Conservation (phyloP, 2,113 vertebrate species). For the Desmodus rotundus region DNA sequence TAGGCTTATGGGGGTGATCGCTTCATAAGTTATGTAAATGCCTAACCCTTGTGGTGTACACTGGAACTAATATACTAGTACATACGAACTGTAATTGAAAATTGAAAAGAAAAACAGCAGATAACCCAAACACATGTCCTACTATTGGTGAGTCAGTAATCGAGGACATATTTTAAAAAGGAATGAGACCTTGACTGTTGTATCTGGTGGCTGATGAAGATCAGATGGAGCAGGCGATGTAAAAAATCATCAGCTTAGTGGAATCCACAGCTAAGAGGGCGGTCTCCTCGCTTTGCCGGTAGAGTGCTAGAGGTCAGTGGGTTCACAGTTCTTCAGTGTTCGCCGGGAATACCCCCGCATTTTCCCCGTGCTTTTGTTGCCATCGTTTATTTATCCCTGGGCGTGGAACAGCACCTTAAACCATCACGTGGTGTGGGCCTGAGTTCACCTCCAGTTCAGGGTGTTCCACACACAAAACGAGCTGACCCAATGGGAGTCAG, state of each 20-base stretch:
- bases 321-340: neutral
- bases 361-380: neutral
- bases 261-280: neutral
- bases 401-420: neutral
- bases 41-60: neutral
- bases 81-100: neutral
- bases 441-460: conserved; percentile 47
- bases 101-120: neutral
- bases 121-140: neutral
- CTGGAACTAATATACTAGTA: neutral
- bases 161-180: neutral
- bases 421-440: neutral
- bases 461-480: neutral
- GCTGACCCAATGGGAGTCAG: neutral
- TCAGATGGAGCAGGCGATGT: neutral
- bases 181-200: neutral
- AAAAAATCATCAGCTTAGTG: neutral
- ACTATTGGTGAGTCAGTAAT: neutral
- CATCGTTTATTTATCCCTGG: neutral
- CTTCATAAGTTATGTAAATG: neutral
- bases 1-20: neutral
- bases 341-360: neutral
- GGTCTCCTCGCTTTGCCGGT: neutral
- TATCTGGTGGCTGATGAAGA: neutral
- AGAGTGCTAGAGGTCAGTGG: neutral